Base-by-base conservation (phyloP, 2,888 invertebrate species). In the Geotrupes spiniger region DNA sequence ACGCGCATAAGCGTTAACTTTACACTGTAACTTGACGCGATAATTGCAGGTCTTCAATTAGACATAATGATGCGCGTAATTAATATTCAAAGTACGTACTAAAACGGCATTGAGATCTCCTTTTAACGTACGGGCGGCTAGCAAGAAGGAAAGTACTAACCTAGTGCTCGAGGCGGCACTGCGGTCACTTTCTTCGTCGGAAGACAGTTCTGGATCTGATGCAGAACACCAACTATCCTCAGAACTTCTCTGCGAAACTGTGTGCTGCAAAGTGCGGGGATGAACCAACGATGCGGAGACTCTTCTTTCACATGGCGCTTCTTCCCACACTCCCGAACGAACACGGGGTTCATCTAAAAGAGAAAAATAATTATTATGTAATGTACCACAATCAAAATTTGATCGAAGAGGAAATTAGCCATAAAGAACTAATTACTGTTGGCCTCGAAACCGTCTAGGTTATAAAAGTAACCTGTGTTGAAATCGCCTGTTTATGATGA, bases 301-400 rank as follows among this genome's bases (percentile, higher is more conserved):
- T 54, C 67, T 60, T 75, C 76, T 61, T 74, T 68, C 69, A 61
- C 68, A 68, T 72, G 79, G 73, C 46, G 82, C 77, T 73, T 87
- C 88, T 76, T 89, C 88, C 87, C 88, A 88, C 69, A 85, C 82
- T 72, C 85, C 84, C 54, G 87, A 83, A 70, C 72, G 85, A 76
- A 74, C 81, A 80, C 84, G 84, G 66, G 87, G 85, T 75, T 89
- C 89, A 85, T 89, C 89, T 89, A 77, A 12, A 74, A 72, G 54
- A 59, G 60, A 57, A 54, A 56, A 57, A 52, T n/a, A n/a, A n/a
- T n/a, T n/a, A n/a, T n/a, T n/a, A n/a, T n/a, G n/a, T n/a, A n/a
- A 55, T 9, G 1, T 26, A 38, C 27, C 15, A 2, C 12, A 14
- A 16, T 15, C 9, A 17, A 33, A 39, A 44, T 39, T 4, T n/a